Evolutionary conservation across 2,888 invertebrate genomes (phyloP).

Genomic region (Oasisia sp.): DNA sequence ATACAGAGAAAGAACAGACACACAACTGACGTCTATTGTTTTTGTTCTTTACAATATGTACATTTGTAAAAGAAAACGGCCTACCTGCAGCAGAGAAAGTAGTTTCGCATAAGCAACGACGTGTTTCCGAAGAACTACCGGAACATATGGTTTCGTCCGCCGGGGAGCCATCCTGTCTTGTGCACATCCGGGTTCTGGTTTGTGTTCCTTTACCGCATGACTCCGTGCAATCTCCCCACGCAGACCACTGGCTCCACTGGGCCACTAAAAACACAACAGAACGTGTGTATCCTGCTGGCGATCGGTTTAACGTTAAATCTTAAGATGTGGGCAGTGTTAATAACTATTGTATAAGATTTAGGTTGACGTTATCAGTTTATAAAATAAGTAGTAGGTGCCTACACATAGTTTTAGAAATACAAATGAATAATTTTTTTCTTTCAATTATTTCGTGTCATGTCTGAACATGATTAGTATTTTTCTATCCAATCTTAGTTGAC

Average conservation of each 20-base stretch:
- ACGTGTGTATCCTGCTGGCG: neutral
- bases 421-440: too few species aligned
- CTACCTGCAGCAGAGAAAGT: conserved; percentile 3
- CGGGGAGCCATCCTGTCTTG: neutral
- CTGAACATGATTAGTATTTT: too few species aligned
- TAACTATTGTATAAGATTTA: too few species aligned
- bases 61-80: neutral
- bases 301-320: neutral
- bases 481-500: too few species aligned
- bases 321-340: too few species aligned
- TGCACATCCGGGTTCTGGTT: neutral
- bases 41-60: neutral
- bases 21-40: neutral
- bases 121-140: neutral
- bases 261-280: neutral
- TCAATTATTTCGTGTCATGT: too few species aligned
- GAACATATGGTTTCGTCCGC: neutral
- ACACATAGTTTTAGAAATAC: too few species aligned
- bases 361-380: too few species aligned
- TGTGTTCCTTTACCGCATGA: neutral
- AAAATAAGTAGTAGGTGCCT: too few species aligned
- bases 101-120: neutral
- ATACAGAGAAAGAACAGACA: too few species aligned
- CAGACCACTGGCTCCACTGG: neutral
- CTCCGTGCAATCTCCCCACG: neutral